Conservation (phyloP, 2,113 vertebrate species). For the Muntiacus reevesi region DNA sequence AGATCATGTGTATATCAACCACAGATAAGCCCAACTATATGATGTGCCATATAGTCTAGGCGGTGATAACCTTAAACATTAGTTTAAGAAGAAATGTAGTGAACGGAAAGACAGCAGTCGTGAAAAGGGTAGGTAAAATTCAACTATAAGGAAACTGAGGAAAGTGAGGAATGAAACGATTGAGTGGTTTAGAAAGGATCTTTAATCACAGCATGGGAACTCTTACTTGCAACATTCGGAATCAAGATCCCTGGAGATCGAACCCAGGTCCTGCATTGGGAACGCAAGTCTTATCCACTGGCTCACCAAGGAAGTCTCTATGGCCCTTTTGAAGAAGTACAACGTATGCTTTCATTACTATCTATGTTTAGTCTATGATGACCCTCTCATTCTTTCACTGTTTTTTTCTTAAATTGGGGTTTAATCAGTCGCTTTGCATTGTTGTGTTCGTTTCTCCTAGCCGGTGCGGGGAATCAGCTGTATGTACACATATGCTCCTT, state of each 20-base stretch:
- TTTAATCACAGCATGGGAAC: neutral
- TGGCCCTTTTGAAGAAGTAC: neutral
- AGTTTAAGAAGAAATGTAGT: neutral
- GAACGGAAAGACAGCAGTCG: neutral
- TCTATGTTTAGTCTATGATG: neutral
- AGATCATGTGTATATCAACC: neutral
- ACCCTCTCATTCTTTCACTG: neutral
- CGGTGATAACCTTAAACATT: neutral
- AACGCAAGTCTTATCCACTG: neutral
- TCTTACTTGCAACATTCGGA: accelerated
- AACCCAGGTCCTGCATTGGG: neutral
- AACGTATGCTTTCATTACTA: neutral
- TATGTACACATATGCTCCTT: neutral
- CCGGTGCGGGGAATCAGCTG: accelerated
- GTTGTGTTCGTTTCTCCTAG: neutral
- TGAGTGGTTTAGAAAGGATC: neutral
- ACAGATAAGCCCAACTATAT: neutral
- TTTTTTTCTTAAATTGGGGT: neutral
- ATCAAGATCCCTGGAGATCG: neutral
- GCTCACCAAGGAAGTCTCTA: neutral
- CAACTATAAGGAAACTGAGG: neutral
- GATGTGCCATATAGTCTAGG: neutral
- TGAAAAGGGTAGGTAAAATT: neutral
- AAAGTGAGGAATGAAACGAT: neutral
- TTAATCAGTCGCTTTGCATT: neutral